Base-by-base conservation (phyloP, 2,797 vertebrate species). In the Limnodromus scolopaceus region DNA sequence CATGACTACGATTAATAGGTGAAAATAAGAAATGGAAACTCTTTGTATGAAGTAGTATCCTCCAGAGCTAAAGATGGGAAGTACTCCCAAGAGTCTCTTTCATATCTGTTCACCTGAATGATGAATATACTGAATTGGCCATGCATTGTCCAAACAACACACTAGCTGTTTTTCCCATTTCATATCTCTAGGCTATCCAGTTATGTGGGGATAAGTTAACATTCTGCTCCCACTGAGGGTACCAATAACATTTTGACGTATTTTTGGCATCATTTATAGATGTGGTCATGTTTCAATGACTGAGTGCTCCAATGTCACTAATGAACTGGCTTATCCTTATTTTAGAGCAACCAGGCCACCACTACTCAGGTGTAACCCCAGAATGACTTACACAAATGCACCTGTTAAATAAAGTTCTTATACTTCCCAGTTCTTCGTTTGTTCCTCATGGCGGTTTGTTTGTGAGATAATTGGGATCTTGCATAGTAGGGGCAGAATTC, bases 401-500 rank as follows among this genome's bases (percentile, higher is more conserved):
- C 18, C 22, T 54, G 24, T 81, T 94, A 75, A 86, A 85, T 30
- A 68, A 84, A 45, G 10, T 28, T 60, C 60, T 92, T 95, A 17
- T 66, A 75, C 20, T 71, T 91, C 30, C 46, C 49, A 38, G 2
- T 60, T 81, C 58, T 91, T 90, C 9, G 16, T 81, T 89, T 85
- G 34, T 81, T 94, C 54, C 58, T 87, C 11, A 6, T 53, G 66
- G 17, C 1, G 8, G 13, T 76, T 58, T 66, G 14, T 39, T 74
- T 55, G 25, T 60, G 54, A 87, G 60, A 78, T 92, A 95, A 93
- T 19, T 92, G 76, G 74, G 54, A 88, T 88, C 27, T 85, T 90
- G 51, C 23, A 48, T 78, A 86, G n/a, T 66, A 84, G 36, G 66
- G 87, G 22, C 49, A 91, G 66, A 87, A 82, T 87, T 25, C 41